A percentile compares a stretch with the other conserved stretches of the same genome.
Evolutionary conservation across 2,888 invertebrate species (phyloP).

Genomic region (Leucania comma): DNA sequence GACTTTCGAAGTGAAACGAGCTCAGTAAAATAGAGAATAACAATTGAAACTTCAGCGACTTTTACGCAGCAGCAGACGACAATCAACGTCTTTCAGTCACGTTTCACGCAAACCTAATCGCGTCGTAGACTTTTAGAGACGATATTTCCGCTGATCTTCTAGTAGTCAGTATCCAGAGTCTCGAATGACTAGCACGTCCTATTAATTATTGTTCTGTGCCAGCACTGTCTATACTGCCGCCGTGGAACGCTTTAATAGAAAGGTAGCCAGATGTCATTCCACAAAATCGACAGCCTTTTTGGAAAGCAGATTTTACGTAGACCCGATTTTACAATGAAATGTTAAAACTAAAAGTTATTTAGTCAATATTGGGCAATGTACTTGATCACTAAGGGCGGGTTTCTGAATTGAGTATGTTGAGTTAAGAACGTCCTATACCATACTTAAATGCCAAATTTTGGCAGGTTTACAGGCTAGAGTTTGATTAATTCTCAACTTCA

Average conservation of each 20-base stretch:
- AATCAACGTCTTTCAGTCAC: not conserved
- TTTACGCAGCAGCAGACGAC: not conserved
- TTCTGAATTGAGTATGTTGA: too few relatives aligned
- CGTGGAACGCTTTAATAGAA: not conserved
- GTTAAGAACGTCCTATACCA: too few relatives aligned
- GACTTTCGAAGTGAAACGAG: not conserved
- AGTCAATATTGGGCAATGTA: too few relatives aligned
- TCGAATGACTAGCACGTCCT: too few relatives aligned
- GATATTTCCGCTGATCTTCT: not conserved
- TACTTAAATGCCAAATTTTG: too few relatives aligned
- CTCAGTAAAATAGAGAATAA: not conserved
- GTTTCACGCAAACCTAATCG: not conserved
- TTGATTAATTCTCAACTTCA: too few relatives aligned
- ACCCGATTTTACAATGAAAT: not conserved
- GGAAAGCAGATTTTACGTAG: not conserved
- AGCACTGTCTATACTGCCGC: not conserved
- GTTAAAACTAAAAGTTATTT: too few relatives aligned
- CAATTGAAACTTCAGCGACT: conserved; percentile 2
- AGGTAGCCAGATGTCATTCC: not conserved
- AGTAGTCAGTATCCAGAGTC: not conserved
- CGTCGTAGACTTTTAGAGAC: not conserved
- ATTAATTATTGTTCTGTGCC: too few relatives aligned
- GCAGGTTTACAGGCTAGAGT: too few relatives aligned
- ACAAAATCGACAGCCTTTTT: not conserved
- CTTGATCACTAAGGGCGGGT: not conserved